phyloP scores from a whole-genome alignment of 2,888 invertebrate genomes.

The Kryphioiulus occultus region DNA sequence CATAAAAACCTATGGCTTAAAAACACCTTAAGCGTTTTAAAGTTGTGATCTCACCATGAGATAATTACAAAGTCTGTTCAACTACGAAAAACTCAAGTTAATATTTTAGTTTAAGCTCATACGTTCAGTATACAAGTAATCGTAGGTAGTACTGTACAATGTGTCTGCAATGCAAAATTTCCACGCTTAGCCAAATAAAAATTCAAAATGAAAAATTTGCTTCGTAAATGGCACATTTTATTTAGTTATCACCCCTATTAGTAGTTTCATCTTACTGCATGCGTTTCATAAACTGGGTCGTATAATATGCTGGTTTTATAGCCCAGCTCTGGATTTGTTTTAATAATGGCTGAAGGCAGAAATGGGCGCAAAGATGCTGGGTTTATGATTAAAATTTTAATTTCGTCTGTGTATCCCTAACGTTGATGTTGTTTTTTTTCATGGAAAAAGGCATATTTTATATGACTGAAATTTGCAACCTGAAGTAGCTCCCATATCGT shows the following conservation, averaged over 20 bases:
- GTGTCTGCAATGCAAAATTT: not conserved
- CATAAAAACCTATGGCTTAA: too few relatives aligned
- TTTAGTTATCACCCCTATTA: conserved; percentile 23
- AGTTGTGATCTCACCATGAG: too few relatives aligned
- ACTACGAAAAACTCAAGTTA: too few relatives aligned
- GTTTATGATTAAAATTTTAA: not conserved
- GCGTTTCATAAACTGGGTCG: not conserved
- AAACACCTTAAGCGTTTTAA: too few relatives aligned
- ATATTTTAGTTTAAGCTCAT: too few relatives aligned
- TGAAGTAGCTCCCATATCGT: not conserved
- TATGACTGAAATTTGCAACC: not conserved
- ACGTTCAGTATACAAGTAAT: too few relatives aligned
- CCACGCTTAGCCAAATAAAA: not conserved
- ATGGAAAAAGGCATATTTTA: not conserved
- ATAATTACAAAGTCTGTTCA: too few relatives aligned
- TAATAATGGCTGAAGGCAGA: not conserved
- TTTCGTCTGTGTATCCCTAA: not conserved
- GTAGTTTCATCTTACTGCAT: not conserved
- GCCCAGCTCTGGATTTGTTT: conserved; percentile 9
- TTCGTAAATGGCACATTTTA: conserved; percentile 13
- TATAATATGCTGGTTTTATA: conserved; percentile 33
- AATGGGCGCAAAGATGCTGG: not conserved
- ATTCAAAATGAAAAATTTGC: not conserved
- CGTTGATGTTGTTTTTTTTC: not conserved
- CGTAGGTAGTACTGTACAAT: not conserved